phyloP scores from a whole-genome alignment of 2,888 invertebrate species.

The Eutolmus rufibarbis region DNA sequence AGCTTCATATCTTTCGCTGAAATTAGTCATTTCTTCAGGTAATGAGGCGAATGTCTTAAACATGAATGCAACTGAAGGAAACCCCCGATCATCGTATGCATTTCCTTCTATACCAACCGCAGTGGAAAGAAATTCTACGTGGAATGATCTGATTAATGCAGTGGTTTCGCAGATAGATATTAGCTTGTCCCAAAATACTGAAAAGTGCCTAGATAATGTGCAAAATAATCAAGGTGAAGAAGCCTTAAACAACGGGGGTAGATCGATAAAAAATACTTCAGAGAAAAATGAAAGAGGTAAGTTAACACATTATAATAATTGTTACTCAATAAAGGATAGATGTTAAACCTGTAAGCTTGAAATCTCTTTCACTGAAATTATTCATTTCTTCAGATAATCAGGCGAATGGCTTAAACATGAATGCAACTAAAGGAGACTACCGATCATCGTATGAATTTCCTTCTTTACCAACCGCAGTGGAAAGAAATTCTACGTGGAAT shows the following conservation, averaged over 20 bases:
- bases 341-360: too few relatives aligned
- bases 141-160: not conserved
- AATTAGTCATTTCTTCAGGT: not conserved
- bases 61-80: not conserved
- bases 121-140: not conserved
- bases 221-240: too few relatives aligned
- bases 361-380: not conserved
- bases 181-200: not conserved
- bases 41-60: not conserved
- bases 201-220: too few relatives aligned
- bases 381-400: not conserved
- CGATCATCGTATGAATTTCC: not conserved
- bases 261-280: too few relatives aligned
- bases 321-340: too few relatives aligned
- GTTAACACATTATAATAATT: too few relatives aligned
- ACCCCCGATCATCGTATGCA: not conserved
- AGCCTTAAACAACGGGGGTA: too few relatives aligned
- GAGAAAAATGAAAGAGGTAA: too few relatives aligned
- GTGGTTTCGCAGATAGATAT: not conserved
- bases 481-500: not conserved
- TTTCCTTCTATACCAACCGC: not conserved
- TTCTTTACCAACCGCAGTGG: not conserved
- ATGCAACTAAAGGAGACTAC: not conserved
- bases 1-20: not conserved
- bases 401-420: not conserved